Percentiles rank a stretch among this genome's conserved stretches.
phyloP scores from a whole-genome alignment of 2,113 vertebrate genomes.

The Columba janthina region DNA sequence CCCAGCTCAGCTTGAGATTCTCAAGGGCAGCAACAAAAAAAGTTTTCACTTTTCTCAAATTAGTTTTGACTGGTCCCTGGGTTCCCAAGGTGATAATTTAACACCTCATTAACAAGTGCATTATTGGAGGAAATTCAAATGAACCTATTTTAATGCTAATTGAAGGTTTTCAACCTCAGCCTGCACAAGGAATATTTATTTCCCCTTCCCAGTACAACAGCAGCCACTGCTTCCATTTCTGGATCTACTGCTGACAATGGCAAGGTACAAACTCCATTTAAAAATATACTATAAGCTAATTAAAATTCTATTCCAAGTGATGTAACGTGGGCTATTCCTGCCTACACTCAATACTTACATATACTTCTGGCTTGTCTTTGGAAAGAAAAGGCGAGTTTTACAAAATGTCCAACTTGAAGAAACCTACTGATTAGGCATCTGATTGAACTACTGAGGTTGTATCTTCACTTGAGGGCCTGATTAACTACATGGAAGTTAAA shows the following conservation, averaged over 20 bases:
- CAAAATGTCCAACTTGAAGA: not conserved
- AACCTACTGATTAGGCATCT: not conserved
- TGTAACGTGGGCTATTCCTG: not conserved
- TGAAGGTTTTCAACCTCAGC: constrained; percentile 49
- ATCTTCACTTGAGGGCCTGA: not conserved
- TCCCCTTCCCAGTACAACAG: not conserved
- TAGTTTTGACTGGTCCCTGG: constrained; percentile 58
- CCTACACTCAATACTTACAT: not conserved
- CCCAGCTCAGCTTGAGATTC: constrained; percentile 52
- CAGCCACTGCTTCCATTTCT: not conserved
- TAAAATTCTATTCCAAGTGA: not conserved
- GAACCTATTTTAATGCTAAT: constrained; percentile 59
- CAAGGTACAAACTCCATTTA: not conserved
- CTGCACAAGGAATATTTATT: constrained; percentile 10
- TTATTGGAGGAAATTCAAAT: constrained; percentile 72
- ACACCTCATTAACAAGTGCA: constrained; percentile 73
- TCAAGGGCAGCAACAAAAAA: constrained; percentile 40
- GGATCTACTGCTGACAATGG: not conserved
- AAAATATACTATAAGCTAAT: not conserved
- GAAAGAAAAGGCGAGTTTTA: not conserved
- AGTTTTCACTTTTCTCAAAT: constrained; percentile 56
- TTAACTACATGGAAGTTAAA: not conserved
- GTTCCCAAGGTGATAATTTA: constrained; percentile 72
- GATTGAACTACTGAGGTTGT: not conserved
- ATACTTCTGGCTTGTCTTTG: not conserved